Percentiles rank a stretch among this genome's conserved stretches.
These are phyloP conservation scores for Corythornis cristatus DNA, from an alignment of 2,113 vertebrate species.

Conservation along the genomic window DNA sequence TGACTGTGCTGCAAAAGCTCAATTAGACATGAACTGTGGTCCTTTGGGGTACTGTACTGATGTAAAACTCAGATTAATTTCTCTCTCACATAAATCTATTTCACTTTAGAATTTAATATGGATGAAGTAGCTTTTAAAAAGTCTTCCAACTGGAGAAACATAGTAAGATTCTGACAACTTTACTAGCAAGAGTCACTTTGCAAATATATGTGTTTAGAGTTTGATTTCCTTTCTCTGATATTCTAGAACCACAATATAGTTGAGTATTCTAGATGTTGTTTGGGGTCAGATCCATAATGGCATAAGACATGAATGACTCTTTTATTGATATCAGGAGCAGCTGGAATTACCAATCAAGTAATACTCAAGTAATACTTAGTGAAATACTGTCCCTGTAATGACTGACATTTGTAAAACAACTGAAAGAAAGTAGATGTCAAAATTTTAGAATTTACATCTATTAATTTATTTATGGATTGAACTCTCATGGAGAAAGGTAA, in stretches of 20 bases:
- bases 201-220: background rate
- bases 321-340: background rate
- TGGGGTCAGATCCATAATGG: background rate
- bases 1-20: constrained; percentile 33
- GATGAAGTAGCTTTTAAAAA: constrained; percentile 36
- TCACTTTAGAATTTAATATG: constrained; percentile 35
- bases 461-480: background rate
- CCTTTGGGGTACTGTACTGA: background rate
- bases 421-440: background rate
- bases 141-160: background rate
- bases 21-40: constrained; percentile 36
- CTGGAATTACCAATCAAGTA: background rate
- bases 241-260: background rate
- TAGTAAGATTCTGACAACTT: constrained; percentile 9
- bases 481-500: background rate
- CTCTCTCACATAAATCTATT: constrained; percentile 41
- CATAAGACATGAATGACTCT: background rate
- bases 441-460: background rate
- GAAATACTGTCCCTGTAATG: background rate
- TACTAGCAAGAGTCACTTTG: background rate
- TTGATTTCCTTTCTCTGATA: background rate
- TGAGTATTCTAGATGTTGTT: background rate
- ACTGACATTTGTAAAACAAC: background rate
- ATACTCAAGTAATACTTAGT: background rate
- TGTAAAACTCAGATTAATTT: constrained; percentile 26